A percentile compares a stretch with the other conserved stretches of the same genome.
Conservation (phyloP, 1,140 invertebrate species). For the Arctopsyche grandis region DNA sequence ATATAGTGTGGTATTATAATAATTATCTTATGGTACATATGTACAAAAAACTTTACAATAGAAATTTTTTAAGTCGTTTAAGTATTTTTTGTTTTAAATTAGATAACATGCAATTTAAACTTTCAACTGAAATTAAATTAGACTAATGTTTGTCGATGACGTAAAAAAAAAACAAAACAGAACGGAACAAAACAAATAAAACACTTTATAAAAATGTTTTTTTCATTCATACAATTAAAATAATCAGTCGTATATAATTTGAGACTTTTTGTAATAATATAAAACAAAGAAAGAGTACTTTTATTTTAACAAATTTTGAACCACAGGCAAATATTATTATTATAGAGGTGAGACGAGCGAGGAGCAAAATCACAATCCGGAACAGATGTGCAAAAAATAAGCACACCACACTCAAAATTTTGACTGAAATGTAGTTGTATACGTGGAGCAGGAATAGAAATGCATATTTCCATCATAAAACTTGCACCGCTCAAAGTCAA, state of each 20-base stretch:
- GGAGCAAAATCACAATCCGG: too few relatives aligned
- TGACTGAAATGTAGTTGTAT: too few relatives aligned
- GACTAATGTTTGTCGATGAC: neutral
- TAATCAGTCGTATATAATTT: slow-evolving; percentile 38
- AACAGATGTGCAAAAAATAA: too few relatives aligned
- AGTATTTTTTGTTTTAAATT: neutral
- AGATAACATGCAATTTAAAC: neutral
- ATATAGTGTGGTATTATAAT: slow-evolving; percentile 16
- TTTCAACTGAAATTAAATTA: neutral
- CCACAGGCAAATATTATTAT: slow-evolving; percentile 14
- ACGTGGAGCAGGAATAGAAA: too few relatives aligned
- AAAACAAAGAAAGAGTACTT: too few relatives aligned
- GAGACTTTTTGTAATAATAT: slow-evolving; percentile 6
- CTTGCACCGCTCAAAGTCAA: too few relatives aligned
- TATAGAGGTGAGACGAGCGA: too few relatives aligned
- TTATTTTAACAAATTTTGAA: neutral
- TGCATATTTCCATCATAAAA: too few relatives aligned
- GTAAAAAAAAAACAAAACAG: neutral
- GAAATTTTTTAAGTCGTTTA: neutral
- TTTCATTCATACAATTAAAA: slow-evolving; percentile 31
- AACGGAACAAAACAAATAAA: slow-evolving; percentile 18
- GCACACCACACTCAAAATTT: too few relatives aligned
- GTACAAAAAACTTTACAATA: slow-evolving; percentile 14
- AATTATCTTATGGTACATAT: slow-evolving; percentile 31
- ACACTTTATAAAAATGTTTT: slow-evolving; percentile 42